Base-by-base conservation (phyloP, 2,888 invertebrate genomes). In the Melanotus villosus region DNA sequence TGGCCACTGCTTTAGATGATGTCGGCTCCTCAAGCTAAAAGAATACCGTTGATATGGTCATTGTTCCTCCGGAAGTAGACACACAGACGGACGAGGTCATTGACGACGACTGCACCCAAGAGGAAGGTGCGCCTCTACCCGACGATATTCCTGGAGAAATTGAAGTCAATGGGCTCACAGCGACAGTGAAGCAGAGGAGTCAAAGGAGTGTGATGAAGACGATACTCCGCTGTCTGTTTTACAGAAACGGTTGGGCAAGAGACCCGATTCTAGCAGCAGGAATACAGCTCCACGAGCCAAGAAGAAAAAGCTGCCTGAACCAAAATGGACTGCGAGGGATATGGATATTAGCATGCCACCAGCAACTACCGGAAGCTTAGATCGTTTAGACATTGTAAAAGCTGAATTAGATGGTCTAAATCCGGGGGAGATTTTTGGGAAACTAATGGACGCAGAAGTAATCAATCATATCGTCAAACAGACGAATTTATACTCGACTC, bases 401-500 rank as follows among this genome's bases (percentile, higher is more conserved):
- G 7, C 1, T 14, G 34, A 30, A 32, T 54, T 54, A 54, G 16
- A 54, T 14, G 34, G 34, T 3, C 16, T 54, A 54, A 26, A 32
- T 10, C 32, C 54, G 1, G 30, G 16, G 1, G 18, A 54, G 16
- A n/a, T 38, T 21, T 57, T 57, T 38, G 57, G 32, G 34, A 54
- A 54, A 54, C 19, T 54, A 4, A 21, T 54, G 14, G 32, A 54
- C 18, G 52, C 3, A 5, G 23, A 47, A 4, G 23, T 19, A 21
- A 21, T 47, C 7, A 43, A 16, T 16, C 43, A n/a, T n/a, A 36
- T 36, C n/a, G 36, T 9, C 10, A 9, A 50, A 34, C 57, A 57
- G 9, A 38, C 57, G 6, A 57, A 57, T 38, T 18, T 38, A n/a
- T 57, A 57, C 57, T 34, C 57, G 2, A 30, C 38, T 9, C 57